Conservation (phyloP, 2,113 vertebrate species). For the Empidonax alnorum region DNA sequence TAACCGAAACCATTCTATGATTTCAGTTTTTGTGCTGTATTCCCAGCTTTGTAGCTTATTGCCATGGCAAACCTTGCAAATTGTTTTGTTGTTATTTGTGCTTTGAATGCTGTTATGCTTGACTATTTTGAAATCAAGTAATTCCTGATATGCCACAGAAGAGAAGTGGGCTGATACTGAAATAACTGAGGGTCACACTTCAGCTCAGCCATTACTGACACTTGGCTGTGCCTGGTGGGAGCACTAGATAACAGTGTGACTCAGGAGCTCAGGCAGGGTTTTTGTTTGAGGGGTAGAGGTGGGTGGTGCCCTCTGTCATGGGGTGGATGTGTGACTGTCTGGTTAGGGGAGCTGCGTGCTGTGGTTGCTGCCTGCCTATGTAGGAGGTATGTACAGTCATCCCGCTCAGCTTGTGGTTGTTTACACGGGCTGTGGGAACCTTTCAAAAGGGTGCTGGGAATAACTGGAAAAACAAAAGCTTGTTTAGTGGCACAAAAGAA, state of each 20-base stretch:
- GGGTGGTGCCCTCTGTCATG: conserved; percentile 1
- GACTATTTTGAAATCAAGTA: not conserved
- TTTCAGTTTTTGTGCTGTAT: not conserved
- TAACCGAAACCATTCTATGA: not conserved
- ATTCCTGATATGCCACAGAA: not conserved
- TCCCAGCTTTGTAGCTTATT: conserved; percentile 13
- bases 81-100: not conserved
- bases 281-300: not conserved
- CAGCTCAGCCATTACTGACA: not conserved
- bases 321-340: not conserved
- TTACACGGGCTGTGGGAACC: conserved; percentile 55
- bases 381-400: conserved; percentile 46
- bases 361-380: not conserved
- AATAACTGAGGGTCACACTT: not conserved
- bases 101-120: not conserved
- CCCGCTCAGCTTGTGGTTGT: not conserved
- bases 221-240: not conserved
- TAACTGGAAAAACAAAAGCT: conserved; percentile 57
- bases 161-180: not conserved
- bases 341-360: not conserved
- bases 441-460: conserved; percentile 51
- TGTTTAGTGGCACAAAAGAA: conserved; percentile 57
- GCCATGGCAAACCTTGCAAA: not conserved
- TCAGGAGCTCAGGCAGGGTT: not conserved
- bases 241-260: not conserved